Evolutionary conservation across 2,113 vertebrate genomes (phyloP).

Genomic region (Garra rufa): DNA sequence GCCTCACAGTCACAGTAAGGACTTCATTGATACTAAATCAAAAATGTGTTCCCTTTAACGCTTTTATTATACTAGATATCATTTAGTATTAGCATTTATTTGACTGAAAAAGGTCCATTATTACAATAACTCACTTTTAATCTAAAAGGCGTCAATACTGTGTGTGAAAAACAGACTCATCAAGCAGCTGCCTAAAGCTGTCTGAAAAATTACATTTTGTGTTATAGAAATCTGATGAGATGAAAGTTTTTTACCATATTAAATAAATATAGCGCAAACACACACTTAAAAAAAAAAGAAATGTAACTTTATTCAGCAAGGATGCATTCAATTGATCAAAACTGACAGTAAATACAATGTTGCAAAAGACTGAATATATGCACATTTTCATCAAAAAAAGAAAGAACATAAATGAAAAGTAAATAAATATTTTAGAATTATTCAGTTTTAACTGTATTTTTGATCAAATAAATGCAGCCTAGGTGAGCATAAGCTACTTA

Average conservation of each 20-base stretch:
- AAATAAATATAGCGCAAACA: no score
- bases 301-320: no score
- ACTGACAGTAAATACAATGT: no score
- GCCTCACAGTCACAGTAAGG: background rate
- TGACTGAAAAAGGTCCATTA: background rate
- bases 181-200: background rate
- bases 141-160: background rate
- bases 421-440: no score
- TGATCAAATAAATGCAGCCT: no score
- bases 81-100: background rate
- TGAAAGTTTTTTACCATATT: background rate
- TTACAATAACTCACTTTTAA: background rate
- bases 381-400: no score
- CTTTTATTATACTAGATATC: background rate
- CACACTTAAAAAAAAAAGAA: no score
- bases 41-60: background rate
- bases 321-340: no score
- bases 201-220: background rate
- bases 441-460: no score
- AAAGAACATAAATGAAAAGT: no score
- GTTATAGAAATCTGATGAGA: background rate
- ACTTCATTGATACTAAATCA: background rate
- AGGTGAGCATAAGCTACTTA: no score
- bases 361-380: no score
- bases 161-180: background rate